Percentiles rank a stretch among this genome's conserved stretches.
Conservation (phyloP, 2,113 vertebrate genomes). For the Charina bottae region DNA sequence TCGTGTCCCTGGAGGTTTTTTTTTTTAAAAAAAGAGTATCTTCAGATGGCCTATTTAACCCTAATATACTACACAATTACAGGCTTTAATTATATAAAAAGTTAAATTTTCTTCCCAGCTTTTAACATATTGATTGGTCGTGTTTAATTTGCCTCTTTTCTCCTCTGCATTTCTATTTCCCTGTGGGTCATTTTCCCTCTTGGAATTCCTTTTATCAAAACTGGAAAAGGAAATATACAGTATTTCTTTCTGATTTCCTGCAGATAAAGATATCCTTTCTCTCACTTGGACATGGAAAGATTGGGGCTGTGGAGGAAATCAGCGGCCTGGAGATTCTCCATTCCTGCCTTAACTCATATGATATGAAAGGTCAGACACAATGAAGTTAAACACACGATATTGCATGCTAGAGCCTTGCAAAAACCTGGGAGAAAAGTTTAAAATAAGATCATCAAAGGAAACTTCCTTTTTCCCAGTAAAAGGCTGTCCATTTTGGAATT, state of each 20-base stretch:
- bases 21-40: no score
- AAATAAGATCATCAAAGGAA: neutral
- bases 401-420: neutral
- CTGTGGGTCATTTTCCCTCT: neutral
- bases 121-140: neutral
- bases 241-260: neutral
- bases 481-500: neutral
- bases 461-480: neutral
- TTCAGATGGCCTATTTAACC: no score
- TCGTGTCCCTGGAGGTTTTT: no score
- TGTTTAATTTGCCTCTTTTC: neutral
- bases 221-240: neutral
- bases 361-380: neutral
- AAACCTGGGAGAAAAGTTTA: neutral
- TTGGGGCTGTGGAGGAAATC: neutral
- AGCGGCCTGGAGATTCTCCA: neutral
- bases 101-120: neutral
- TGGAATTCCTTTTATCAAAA: neutral
- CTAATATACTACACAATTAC: no score
- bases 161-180: neutral
- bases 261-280: neutral
- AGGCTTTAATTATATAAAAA: no score
- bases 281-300: neutral
- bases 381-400: neutral
- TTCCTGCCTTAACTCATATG: neutral